Conservation (phyloP, 2,888 invertebrate genomes). For the Amaurobius ferox region DNA sequence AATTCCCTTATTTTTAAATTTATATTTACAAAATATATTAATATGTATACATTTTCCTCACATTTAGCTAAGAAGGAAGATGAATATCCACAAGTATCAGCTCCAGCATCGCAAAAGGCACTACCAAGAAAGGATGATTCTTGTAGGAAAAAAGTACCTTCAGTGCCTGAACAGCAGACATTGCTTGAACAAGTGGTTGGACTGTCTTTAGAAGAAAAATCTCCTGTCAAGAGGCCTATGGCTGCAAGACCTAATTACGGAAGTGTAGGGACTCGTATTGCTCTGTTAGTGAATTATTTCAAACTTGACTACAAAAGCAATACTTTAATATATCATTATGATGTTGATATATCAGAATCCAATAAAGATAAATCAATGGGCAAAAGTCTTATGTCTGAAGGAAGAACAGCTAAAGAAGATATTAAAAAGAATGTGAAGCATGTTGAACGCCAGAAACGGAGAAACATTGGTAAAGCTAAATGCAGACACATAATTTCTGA, state of each 20-base stretch:
- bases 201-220: not conserved
- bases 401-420: conserved; percentile 15
- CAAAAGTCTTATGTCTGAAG: conserved; percentile 7
- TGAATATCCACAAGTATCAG: not conserved
- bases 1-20: no score
- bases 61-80: no score
- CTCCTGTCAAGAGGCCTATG: not conserved
- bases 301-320: conserved; percentile 79
- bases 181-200: not conserved
- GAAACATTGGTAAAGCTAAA: conserved; percentile 76
- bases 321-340: conserved; percentile 80
- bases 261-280: conserved; percentile 8
- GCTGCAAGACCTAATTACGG: not conserved
- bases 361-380: conserved; percentile 1
- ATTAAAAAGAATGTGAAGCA: not conserved
- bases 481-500: conserved; percentile 79
- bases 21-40: no score
- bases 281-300: conserved; percentile 79
- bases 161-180: not conserved
- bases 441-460: conserved; percentile 21
- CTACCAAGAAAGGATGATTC: not conserved
- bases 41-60: no score
- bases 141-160: not conserved
- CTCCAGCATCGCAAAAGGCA: not conserved
- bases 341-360: conserved; percentile 77